Conservation (phyloP, 2,797 vertebrate genomes). For the Acanthiza pusilla region DNA sequence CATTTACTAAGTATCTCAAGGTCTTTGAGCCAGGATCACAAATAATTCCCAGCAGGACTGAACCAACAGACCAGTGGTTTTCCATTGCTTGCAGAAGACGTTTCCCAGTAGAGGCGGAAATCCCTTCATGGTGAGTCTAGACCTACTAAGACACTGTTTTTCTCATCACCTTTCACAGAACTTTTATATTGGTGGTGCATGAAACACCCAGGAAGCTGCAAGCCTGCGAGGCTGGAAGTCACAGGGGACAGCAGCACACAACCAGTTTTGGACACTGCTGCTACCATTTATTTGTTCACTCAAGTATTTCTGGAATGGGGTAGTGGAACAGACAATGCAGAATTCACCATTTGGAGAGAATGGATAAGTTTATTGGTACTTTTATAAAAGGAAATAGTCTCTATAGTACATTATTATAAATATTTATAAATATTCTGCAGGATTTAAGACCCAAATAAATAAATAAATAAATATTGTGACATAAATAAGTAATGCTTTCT, state of each 20-base stretch:
- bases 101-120: neutral
- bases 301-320: neutral
- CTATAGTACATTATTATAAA: conserved; percentile 70
- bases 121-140: neutral
- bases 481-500: conserved; percentile 47
- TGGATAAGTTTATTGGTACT: conserved; percentile 67
- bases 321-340: neutral
- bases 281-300: neutral
- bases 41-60: neutral
- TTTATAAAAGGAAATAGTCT: conserved; percentile 44
- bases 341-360: conserved; percentile 13
- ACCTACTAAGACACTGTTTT: neutral
- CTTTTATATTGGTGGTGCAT: neutral
- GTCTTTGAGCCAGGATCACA: neutral
- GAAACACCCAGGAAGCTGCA: neutral
- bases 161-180: neutral
- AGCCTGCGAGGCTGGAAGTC: neutral
- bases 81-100: neutral
- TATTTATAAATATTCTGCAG: conserved; percentile 82
- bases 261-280: neutral
- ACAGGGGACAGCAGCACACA: neutral
- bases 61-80: neutral
- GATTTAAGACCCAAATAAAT: conserved; percentile 77
- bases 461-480: conserved; percentile 86
- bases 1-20: neutral